phyloP scores from a whole-genome alignment of 1,140 invertebrate genomes.

The Holcopasites calliopsidis region DNA sequence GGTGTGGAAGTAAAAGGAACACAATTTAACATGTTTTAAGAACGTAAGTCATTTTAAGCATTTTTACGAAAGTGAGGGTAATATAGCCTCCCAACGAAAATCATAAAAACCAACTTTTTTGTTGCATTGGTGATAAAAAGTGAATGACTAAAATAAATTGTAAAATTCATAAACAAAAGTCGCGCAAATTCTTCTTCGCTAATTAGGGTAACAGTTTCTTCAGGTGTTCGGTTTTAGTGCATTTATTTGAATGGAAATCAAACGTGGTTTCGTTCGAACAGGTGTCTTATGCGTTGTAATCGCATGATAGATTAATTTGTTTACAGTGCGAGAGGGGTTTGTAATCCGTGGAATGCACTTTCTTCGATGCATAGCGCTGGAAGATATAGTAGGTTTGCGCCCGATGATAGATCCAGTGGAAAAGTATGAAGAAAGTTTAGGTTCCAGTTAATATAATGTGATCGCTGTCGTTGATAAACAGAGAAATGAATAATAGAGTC shows the following conservation, averaged over 20 bases:
- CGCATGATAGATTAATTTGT: conserved; percentile 4
- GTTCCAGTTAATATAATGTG: conserved; percentile 23
- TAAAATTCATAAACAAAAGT: too few relatives aligned
- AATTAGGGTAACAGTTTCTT: too few relatives aligned
- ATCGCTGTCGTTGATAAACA: conserved; percentile 24
- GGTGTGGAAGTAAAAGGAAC: too few relatives aligned
- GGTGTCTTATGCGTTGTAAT: neutral
- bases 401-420: conserved; percentile 12
- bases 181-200: too few relatives aligned
- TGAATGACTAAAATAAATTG: too few relatives aligned
- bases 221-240: too few relatives aligned
- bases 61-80: too few relatives aligned
- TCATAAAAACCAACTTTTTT: too few relatives aligned
- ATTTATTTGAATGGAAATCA: neutral
- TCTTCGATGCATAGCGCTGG: conserved; percentile 8
- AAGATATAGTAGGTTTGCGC: neutral
- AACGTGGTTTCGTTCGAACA: neutral
- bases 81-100: too few relatives aligned
- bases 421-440: conserved; percentile 34
- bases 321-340: neutral
- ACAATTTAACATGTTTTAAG: too few relatives aligned
- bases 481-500: conserved; percentile 27
- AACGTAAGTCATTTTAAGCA: too few relatives aligned
- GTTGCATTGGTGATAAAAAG: too few relatives aligned
- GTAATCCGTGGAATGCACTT: conserved; percentile 20